Evolutionary conservation across 2,888 invertebrate genomes (phyloP).

Genomic region (Lagria hirta): DNA sequence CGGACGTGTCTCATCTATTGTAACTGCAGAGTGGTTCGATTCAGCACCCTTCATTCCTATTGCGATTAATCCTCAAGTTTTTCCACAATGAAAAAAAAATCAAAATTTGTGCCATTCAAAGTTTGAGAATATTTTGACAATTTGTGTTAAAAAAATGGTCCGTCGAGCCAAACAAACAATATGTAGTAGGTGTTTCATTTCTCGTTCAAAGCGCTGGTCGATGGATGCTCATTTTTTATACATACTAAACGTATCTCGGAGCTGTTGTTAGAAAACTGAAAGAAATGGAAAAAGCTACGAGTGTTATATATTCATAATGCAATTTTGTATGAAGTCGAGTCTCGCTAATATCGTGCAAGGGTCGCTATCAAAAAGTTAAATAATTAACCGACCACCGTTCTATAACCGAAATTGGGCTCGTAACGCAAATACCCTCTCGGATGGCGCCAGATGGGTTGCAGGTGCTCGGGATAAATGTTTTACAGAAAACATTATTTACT

Average conservation of each 20-base stretch:
- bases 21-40: constrained; percentile 31
- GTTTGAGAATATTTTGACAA: too few relatives aligned
- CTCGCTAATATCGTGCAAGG: constrained; percentile 15
- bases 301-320: constrained; percentile 27
- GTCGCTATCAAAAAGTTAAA: constrained; percentile 18
- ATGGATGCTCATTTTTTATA: constrained; percentile 20
- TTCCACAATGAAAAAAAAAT: too few relatives aligned
- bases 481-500: constrained; percentile 41
- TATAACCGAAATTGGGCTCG: constrained; percentile 24
- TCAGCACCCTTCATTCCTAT: constrained; percentile 20
- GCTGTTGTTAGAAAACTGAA: constrained; percentile 17
- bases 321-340: constrained; percentile 21
- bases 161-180: too few relatives aligned
- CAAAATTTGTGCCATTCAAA: constrained; percentile 15
- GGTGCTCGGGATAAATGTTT: constrained; percentile 45
- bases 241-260: constrained; percentile 16
- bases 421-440: constrained; percentile 23
- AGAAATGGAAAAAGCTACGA: constrained; percentile 21
- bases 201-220: too few relatives aligned
- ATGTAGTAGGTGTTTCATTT: too few relatives aligned
- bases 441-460: constrained; percentile 40
- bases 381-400: constrained; percentile 18
- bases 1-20: constrained; percentile 48
- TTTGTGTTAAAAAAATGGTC: too few relatives aligned
- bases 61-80: constrained; percentile 25